Percentiles rank a stretch among this genome's conserved stretches.
Conservation (phyloP, 2,797 vertebrate species). For the Pangasius macronema region DNA sequence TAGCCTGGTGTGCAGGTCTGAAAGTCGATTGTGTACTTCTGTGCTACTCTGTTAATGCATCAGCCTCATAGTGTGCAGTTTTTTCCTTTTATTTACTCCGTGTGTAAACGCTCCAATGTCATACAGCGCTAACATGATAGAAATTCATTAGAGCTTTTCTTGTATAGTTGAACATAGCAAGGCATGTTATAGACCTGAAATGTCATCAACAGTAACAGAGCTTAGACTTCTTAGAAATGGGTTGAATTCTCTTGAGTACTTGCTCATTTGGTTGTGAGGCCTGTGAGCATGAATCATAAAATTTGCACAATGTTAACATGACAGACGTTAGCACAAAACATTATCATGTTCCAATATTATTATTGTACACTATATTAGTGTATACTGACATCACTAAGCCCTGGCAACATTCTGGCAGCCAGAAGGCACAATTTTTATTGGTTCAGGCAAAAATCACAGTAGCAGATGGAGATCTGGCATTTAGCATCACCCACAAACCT, state of each 20-base stretch:
- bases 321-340: neutral
- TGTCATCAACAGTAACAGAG: neutral
- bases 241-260: neutral
- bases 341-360: conserved; percentile 32
- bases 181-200: neutral
- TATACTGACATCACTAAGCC: conserved; percentile 30
- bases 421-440: conserved; percentile 30
- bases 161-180: neutral
- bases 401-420: conserved; percentile 22
- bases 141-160: neutral
- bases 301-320: neutral
- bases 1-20: neutral
- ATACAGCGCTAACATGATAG: neutral
- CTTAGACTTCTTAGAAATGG: neutral
- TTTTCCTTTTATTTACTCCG: neutral
- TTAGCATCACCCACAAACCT: conserved; percentile 44
- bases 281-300: conserved; percentile 26
- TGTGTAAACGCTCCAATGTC: neutral
- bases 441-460: conserved; percentile 28
- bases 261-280: neutral
- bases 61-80: neutral
- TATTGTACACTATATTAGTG: conserved; percentile 27
- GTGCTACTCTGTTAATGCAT: neutral
- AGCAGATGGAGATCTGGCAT: conserved; percentile 50
- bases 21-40: neutral